Conservation (phyloP, 92 coral and sea anemone genomes). For the Actinostola sp. region DNA sequence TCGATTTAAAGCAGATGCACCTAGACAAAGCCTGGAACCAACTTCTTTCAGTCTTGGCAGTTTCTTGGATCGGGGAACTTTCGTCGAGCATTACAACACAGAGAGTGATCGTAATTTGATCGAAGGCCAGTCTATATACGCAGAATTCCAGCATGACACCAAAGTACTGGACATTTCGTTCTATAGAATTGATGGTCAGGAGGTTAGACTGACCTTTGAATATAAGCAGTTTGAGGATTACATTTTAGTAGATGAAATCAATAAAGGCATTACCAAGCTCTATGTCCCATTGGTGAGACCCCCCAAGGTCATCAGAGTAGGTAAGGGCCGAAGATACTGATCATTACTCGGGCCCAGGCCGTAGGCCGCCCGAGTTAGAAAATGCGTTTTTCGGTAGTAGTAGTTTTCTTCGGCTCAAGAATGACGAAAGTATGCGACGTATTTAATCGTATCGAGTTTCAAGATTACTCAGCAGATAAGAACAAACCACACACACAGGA, state of each 20-base stretch:
- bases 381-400: neutral
- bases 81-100: slow-evolving; percentile 61
- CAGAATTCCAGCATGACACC: slow-evolving; percentile 80
- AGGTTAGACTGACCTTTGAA: slow-evolving; percentile 72
- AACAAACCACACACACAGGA: no score
- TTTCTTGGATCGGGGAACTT: slow-evolving; percentile 65
- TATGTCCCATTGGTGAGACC: slow-evolving; percentile 75
- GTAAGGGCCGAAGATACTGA: slow-evolving; percentile 16
- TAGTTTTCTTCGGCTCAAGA: no score
- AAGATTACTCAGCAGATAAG: no score
- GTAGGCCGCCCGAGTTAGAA: neutral
- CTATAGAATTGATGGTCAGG: slow-evolving; percentile 20
- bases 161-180: slow-evolving; percentile 48
- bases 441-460: no score
- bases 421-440: no score
- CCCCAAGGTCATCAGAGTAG: slow-evolving; percentile 61
- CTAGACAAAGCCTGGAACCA: slow-evolving; percentile 50
- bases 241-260: slow-evolving; percentile 62
- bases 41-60: slow-evolving; percentile 68
- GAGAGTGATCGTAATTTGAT: slow-evolving; percentile 5
- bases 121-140: slow-evolving; percentile 37
- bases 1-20: slow-evolving; percentile 35
- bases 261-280: slow-evolving; percentile 18
- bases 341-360: neutral
- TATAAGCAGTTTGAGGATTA: slow-evolving; percentile 81